phyloP scores from a whole-genome alignment of 2,888 invertebrate species.

The Drosophila tripunctata region DNA sequence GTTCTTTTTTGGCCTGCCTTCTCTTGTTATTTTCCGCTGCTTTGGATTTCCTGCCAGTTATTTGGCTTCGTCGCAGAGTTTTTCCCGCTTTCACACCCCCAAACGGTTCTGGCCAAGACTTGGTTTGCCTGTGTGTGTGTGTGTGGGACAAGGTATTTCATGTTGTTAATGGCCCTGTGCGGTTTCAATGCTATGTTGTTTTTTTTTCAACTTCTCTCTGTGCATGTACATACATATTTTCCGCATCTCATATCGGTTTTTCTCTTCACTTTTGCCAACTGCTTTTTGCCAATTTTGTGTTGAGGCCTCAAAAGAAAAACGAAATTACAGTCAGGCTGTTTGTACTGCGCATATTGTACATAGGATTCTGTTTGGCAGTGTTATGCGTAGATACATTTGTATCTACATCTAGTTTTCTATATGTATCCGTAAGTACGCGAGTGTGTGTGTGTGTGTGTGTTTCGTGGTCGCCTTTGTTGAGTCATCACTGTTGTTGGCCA shows the following conservation, averaged over 20 bases:
- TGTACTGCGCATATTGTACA: constrained; percentile 54
- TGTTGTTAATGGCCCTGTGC: constrained; percentile 64
- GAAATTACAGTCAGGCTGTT: constrained; percentile 29
- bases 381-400: constrained; percentile 23
- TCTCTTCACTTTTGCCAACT: neutral
- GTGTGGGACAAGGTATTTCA: constrained; percentile 67
- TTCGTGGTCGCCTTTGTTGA: constrained; percentile 57
- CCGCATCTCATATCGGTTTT: constrained; percentile 13
- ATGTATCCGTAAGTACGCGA: no score
- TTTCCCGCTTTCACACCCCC: neutral
- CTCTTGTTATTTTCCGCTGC: constrained; percentile 62
- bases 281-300: constrained; percentile 3
- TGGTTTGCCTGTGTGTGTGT: constrained; percentile 21
- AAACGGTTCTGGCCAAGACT: constrained; percentile 33
- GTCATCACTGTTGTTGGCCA: constrained; percentile 51
- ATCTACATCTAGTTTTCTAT: neutral
- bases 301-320: constrained; percentile 27
- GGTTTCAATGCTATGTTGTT: constrained; percentile 29
- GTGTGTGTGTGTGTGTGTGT: constrained; percentile 18
- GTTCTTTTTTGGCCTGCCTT: constrained; percentile 41
- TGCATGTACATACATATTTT: no score
- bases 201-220: neutral
- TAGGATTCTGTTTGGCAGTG: constrained; percentile 24
- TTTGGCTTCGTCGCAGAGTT: constrained; percentile 57
- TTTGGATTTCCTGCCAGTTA: constrained; percentile 59